Percentiles rank a stretch among this genome's conserved stretches.
phyloP scores from a whole-genome alignment of 1,140 invertebrate genomes.

The Zaprionus ghesquierei region DNA sequence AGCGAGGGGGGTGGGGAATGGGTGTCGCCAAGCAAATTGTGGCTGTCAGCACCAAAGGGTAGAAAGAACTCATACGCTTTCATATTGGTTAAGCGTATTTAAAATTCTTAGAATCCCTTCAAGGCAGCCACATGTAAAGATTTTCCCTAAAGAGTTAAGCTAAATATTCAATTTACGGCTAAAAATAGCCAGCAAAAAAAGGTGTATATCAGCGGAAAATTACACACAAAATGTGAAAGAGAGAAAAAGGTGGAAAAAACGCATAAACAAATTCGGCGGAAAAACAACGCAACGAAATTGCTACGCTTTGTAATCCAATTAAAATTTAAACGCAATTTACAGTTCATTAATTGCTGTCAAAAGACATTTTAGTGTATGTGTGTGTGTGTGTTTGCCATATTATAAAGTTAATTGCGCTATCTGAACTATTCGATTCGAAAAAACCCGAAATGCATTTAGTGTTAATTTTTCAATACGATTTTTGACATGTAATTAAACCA shows the following conservation, averaged over 20 bases:
- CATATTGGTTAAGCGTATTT: no score
- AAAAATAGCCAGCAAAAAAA: slow-evolving; percentile 7
- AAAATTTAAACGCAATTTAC: not conserved
- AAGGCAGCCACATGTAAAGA: slow-evolving; percentile 16
- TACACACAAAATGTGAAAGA: not conserved
- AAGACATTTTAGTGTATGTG: slow-evolving; percentile 13
- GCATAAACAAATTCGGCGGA: not conserved
- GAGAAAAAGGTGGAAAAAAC: not conserved
- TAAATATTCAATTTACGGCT: slow-evolving; percentile 9
- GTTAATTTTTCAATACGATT: not conserved
- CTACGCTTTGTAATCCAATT: not conserved
- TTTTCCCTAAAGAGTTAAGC: not conserved
- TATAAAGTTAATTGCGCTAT: slow-evolving; percentile 10
- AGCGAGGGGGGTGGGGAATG: no score
- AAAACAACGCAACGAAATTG: not conserved
- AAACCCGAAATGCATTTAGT: slow-evolving; percentile 3
- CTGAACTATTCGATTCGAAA: not conserved
- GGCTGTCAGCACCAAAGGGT: slow-evolving; percentile 10
- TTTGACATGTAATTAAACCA: slow-evolving; percentile 37
- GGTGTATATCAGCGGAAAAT: not conserved
- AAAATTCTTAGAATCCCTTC: slow-evolving; percentile 21
- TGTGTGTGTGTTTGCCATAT: not conserved
- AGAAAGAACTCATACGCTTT: not conserved
- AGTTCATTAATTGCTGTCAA: slow-evolving; percentile 22
- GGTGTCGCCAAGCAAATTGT: slow-evolving; percentile 38